Evolutionary conservation across 2,797 vertebrate genomes (phyloP), one percentile per base, ranked within the genome.

Genomic region (Geotrypetes seraphini): DNA sequence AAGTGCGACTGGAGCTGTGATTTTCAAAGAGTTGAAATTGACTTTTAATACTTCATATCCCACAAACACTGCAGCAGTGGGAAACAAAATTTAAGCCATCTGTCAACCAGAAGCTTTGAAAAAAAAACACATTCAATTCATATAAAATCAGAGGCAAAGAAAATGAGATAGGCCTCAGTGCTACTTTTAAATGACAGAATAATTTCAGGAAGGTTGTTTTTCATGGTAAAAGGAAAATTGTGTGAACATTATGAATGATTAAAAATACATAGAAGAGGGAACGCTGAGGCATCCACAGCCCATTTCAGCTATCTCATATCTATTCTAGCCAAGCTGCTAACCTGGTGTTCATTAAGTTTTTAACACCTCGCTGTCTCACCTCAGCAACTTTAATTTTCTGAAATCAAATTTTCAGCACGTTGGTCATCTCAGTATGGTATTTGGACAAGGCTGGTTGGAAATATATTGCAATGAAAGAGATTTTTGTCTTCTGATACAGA

Each of bases 301-400:
- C 46, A 38, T 25, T 36, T 14, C 20, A 39, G 21, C 38, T 48
- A 42, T 40, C 25, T 32, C 34, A 17, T 11, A 28, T 47, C 24
- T 27, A 2, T 34, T 50, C 57, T 39, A 47, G 22, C 19, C 18
- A 52, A 19, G 19, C 14, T 18, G 15, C 53, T 16, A 47, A 25
- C 44, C 50, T 48, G 36, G 26, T 38, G 22, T 43, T 50, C 34
- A 34, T 48, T 56, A 48, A 33, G 33, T 44, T 51, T n/a, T 60
- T 63, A 50, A 58, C 26, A 33, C 28, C 18, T 50, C 21, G 6
- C 11, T 31, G 43, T 52, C 38, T 48, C 58, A 50, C 47, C 31
- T 54, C 30, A 44, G 19, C 13, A 37, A 36, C 35, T 52, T 44
- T 54, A 19, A 47, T 40, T 50, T 67, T 48, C 44, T 52, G 43